These are phyloP conservation scores for Gari tellinella DNA, from an alignment of 2,888 invertebrate species.

Conservation along the genomic window DNA sequence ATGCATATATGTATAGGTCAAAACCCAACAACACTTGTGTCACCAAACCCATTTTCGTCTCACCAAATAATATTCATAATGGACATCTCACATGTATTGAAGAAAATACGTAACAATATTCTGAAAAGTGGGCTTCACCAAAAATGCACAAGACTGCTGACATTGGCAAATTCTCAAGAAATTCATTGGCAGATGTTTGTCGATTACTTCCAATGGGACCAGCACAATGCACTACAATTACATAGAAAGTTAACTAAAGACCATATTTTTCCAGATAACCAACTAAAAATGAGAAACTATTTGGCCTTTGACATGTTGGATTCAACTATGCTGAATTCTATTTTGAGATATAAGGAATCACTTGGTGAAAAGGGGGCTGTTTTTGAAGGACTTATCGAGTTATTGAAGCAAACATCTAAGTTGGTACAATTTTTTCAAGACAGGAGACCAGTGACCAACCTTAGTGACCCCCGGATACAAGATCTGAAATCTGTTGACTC, in stretches of 20 bases:
- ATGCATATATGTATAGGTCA: constrained; percentile 25
- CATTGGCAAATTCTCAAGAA: neutral
- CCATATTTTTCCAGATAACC: constrained; percentile 35
- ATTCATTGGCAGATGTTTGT: constrained; percentile 4
- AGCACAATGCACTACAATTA: constrained; percentile 42
- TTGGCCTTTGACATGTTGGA: constrained; percentile 43
- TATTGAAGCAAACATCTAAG: constrained; percentile 38
- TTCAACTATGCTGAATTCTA: constrained; percentile 30
- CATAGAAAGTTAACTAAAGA: constrained; percentile 51
- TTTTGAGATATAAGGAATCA: constrained; percentile 35
- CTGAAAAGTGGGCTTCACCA: constrained; percentile 31
- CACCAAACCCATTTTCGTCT: constrained; percentile 23
- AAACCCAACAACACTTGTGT: constrained; percentile 7
- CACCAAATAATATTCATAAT: constrained; percentile 32
- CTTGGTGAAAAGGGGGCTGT: constrained; percentile 34
- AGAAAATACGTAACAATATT: constrained; percentile 47
- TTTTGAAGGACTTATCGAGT: constrained; percentile 39
- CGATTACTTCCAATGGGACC: constrained; percentile 38
- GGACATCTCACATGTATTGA: constrained; percentile 53
- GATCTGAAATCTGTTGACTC: constrained; percentile 17
- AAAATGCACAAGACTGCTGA: constrained; percentile 11
- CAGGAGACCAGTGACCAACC: constrained; percentile 24
- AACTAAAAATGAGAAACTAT: constrained; percentile 48
- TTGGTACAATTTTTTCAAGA: constrained; percentile 37
- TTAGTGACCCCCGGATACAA: constrained; percentile 12